phyloP scores from a whole-genome alignment of 2,113 vertebrate genomes.

The Nanorana parkeri region DNA sequence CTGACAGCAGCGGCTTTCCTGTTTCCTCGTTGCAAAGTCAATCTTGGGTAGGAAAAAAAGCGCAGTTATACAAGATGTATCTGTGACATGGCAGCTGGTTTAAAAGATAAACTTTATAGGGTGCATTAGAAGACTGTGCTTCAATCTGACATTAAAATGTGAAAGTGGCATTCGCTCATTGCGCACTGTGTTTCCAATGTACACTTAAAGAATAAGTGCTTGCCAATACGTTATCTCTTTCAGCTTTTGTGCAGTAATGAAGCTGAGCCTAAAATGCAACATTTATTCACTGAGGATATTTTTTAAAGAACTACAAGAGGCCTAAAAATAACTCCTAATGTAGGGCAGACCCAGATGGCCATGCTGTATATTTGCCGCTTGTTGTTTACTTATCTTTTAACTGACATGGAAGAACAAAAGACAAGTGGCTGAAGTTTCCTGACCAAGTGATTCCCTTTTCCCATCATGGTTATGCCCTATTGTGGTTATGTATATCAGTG shows the following conservation, averaged over 20 bases:
- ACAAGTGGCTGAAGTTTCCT: no score
- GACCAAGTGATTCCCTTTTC: no score
- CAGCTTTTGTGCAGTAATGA: background rate
- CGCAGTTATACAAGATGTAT: conserved; percentile 58
- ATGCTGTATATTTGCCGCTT: no score
- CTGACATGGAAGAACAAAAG: no score
- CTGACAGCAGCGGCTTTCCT: conserved; percentile 63
- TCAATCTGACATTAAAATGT: conserved; percentile 55
- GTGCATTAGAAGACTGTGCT: conserved; percentile 56
- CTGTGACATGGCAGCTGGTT: conserved; percentile 55
- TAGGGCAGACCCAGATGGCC: no score
- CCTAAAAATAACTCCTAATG: no score
- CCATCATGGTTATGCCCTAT: no score
- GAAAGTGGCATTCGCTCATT: conserved; percentile 13
- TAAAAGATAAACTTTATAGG: conserved; percentile 58
- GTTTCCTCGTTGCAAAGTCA: conserved; percentile 61
- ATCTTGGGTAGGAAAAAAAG: conserved; percentile 58
- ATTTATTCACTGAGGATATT: no score
- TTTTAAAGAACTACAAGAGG: no score
- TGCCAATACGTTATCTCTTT: conserved; percentile 19
- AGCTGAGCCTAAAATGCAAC: no score
- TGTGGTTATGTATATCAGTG: no score
- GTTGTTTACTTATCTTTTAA: no score
- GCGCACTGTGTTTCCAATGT: conserved; percentile 37
- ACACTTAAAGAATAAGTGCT: conserved; percentile 46